phyloP scores from a whole-genome alignment of 2,113 vertebrate species.

The Cheilinus undulatus region DNA sequence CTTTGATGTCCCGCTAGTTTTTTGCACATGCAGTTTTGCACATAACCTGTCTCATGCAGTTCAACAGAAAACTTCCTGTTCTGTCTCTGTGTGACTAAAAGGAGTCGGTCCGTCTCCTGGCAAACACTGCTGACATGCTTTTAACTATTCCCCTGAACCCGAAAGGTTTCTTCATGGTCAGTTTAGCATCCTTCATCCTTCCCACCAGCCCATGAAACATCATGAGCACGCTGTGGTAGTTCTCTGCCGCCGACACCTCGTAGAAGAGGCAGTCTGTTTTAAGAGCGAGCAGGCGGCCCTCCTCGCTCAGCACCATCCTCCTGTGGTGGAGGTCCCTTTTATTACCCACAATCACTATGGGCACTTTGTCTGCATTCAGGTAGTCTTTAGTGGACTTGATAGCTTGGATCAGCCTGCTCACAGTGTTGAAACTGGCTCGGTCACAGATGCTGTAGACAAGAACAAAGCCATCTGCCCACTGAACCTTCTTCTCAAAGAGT shows the following conservation, averaged over 20 bases:
- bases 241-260: conserved; percentile 88
- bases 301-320: conserved; percentile 86
- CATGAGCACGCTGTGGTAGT: conserved; percentile 87
- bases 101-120: conserved; percentile 87
- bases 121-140: conserved; percentile 88
- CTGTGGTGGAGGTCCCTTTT: conserved; percentile 88
- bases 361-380: conserved; percentile 81
- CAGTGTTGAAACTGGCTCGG: conserved; percentile 87
- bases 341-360: conserved; percentile 89
- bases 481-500: conserved; percentile 84
- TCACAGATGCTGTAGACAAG: conserved; percentile 92
- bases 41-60: background rate
- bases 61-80: background rate
- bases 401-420: conserved; percentile 83
- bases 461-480: conserved; percentile 90
- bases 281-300: conserved; percentile 87
- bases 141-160: conserved; percentile 88
- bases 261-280: conserved; percentile 88
- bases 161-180: conserved; percentile 80
- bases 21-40: no score
- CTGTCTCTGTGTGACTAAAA: conserved; percentile 70
- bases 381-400: conserved; percentile 86
- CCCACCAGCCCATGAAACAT: conserved; percentile 87
- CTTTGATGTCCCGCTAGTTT: conserved; percentile 4
- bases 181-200: conserved; percentile 82